Evolutionary conservation across 2,888 invertebrate genomes (phyloP).

Genomic region (Abscondita cerata): DNA sequence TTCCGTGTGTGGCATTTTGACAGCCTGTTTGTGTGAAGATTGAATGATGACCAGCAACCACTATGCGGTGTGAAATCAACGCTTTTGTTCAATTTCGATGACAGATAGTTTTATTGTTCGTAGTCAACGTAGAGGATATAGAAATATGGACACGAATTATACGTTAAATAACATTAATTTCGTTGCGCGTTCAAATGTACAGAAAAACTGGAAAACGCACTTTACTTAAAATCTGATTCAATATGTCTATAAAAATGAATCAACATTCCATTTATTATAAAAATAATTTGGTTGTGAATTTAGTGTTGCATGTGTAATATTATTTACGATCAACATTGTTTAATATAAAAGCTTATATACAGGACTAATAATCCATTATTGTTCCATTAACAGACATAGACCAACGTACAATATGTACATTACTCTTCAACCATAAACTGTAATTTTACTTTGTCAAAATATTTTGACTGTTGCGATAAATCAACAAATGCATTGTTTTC

Average conservation of each 20-base stretch:
- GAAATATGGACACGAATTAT: constrained; percentile 8
- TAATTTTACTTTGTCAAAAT: constrained; percentile 7
- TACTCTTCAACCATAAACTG: constrained; percentile 6
- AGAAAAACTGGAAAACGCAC: too few relatives aligned
- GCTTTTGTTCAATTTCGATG: constrained; percentile 40
- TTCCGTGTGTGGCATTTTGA: constrained; percentile 46
- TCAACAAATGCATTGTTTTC: neutral
- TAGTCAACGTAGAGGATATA: constrained; percentile 13
- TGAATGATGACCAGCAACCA: constrained; percentile 42
- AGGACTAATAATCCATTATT: constrained; percentile 9
- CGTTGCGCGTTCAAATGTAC: too few relatives aligned
- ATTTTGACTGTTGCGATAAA: constrained; percentile 3
- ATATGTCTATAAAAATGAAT: too few relatives aligned
- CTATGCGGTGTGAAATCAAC: constrained; percentile 37
- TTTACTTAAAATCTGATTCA: too few relatives aligned
- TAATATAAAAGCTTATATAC: constrained; percentile 8
- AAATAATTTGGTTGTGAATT: too few relatives aligned
- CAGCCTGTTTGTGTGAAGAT: constrained; percentile 42
- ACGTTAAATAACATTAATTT: too few relatives aligned
- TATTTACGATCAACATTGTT: neutral
- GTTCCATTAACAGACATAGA: constrained; percentile 7
- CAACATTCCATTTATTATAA: too few relatives aligned
- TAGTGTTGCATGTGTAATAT: neutral
- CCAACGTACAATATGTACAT: constrained; percentile 2
- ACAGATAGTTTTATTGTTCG: constrained; percentile 33